Percentiles rank a stretch among this genome's conserved stretches.
These are phyloP conservation scores for Archips xylosteana DNA, from an alignment of 2,888 invertebrate species.

Conservation along the genomic window DNA sequence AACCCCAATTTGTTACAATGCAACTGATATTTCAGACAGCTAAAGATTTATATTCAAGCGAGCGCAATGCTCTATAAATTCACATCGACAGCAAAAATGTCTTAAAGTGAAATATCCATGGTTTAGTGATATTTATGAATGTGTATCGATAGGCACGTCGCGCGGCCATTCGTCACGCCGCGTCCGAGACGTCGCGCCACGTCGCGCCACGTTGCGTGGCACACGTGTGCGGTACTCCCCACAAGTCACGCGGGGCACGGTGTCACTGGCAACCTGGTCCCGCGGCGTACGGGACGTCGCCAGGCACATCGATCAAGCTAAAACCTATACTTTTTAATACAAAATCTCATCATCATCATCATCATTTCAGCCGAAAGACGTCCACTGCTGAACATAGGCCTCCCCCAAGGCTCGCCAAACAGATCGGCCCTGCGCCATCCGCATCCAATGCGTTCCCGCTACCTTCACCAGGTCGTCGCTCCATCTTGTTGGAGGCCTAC, in stretches of 20 bases:
- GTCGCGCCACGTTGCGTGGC: neutral
- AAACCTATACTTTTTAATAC: too few relatives aligned
- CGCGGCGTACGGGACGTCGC: neutral
- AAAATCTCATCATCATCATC: too few relatives aligned
- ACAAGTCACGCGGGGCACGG: slow-evolving; percentile 6
- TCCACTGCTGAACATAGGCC: too few relatives aligned
- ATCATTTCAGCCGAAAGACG: too few relatives aligned
- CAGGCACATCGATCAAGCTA: neutral
- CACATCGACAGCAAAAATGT: neutral
- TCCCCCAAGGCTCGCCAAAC: too few relatives aligned
- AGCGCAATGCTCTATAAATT: neutral
- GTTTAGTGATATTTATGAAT: slow-evolving; percentile 11
- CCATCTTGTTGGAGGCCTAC: too few relatives aligned
- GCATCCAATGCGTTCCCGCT: too few relatives aligned
- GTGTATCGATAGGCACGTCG: neutral
- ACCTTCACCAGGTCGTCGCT: too few relatives aligned
- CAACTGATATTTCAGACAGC: neutral
- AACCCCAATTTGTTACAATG: neutral
- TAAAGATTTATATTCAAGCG: neutral
- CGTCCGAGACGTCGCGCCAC: slow-evolving; percentile 2
- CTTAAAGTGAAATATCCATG: neutral
- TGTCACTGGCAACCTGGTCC: neutral
- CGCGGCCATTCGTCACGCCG: slow-evolving; percentile 1
- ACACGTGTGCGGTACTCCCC: neutral
- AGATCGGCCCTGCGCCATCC: too few relatives aligned